These are phyloP conservation scores for Anisognathus igniventris DNA, from an alignment of 2,797 vertebrate species.

Conservation along the genomic window DNA sequence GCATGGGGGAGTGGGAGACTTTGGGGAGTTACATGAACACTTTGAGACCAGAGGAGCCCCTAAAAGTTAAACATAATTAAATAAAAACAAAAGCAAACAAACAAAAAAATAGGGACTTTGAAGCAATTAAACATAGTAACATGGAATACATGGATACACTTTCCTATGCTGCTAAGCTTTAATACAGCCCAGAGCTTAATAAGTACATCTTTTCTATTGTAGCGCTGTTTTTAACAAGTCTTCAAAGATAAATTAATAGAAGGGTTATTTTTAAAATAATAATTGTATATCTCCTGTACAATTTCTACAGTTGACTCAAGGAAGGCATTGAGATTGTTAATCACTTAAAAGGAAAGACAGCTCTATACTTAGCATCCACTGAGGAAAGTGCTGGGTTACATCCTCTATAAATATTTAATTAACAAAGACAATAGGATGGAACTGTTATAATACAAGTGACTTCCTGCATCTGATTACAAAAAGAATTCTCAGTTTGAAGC, in stretches of 20 bases:
- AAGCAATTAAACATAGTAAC: background rate
- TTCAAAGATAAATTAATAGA: background rate
- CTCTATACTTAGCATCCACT: constrained; percentile 1
- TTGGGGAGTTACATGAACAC: background rate
- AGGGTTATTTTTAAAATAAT: background rate
- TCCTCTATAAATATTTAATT: constrained; percentile 54
- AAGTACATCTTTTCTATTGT: background rate
- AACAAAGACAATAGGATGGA: background rate
- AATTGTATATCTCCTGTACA: background rate
- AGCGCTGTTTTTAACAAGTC: background rate
- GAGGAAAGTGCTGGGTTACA: constrained; percentile 25
- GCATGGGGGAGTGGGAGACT: background rate
- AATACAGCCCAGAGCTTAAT: background rate
- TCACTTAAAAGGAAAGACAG: background rate
- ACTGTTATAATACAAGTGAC: background rate
- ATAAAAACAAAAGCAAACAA: background rate
- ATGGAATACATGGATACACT: background rate
- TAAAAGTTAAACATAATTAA: background rate
- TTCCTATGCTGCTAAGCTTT: background rate
- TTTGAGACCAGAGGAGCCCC: background rate
- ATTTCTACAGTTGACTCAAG: background rate
- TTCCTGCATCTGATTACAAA: constrained; percentile 4
- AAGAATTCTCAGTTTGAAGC: background rate
- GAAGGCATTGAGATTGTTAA: background rate
- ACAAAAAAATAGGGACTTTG: background rate